Conservation (phyloP, 2,797 vertebrate species). For the Astyanax mexicanus region DNA sequence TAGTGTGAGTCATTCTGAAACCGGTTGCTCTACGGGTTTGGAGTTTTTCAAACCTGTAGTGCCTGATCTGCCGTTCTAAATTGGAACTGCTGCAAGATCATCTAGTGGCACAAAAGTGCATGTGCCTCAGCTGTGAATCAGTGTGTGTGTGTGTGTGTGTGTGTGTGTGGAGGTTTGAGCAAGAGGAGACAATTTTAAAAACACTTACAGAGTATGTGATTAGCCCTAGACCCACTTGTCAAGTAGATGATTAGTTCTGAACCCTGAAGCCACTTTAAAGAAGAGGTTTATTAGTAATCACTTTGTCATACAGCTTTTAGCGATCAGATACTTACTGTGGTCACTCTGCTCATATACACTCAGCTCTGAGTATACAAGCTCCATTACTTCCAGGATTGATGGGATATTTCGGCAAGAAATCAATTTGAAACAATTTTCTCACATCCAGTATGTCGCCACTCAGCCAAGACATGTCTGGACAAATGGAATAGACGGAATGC, state of each 20-base stretch:
- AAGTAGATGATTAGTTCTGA: conserved; percentile 4
- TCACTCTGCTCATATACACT: not conserved
- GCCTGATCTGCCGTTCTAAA: not conserved
- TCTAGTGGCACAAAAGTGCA: not conserved
- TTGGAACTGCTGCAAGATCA: not conserved
- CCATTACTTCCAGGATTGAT: too few relatives aligned
- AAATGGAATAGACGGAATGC: not conserved
- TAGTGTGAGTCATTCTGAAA: conserved; percentile 45
- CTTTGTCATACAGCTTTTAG: not conserved
- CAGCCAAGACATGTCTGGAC: not conserved
- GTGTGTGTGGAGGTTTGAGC: not conserved
- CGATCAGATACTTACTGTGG: not conserved
- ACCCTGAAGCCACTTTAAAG: not conserved
- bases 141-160: too few relatives aligned
- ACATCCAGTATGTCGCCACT: not conserved
- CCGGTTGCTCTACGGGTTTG: conserved; percentile 5
- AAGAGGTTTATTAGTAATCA: not conserved
- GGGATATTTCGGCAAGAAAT: too few relatives aligned
- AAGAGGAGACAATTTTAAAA: not conserved
- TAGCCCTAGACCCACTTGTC: not conserved
- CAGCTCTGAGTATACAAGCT: not conserved
- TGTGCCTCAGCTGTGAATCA: not conserved
- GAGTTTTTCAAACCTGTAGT: conserved; percentile 18
- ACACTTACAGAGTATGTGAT: not conserved
- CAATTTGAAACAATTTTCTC: not conserved